These are phyloP conservation scores for Hemistola chrysoprasaria DNA, from an alignment of 2,888 invertebrate species.

Conservation along the genomic window DNA sequence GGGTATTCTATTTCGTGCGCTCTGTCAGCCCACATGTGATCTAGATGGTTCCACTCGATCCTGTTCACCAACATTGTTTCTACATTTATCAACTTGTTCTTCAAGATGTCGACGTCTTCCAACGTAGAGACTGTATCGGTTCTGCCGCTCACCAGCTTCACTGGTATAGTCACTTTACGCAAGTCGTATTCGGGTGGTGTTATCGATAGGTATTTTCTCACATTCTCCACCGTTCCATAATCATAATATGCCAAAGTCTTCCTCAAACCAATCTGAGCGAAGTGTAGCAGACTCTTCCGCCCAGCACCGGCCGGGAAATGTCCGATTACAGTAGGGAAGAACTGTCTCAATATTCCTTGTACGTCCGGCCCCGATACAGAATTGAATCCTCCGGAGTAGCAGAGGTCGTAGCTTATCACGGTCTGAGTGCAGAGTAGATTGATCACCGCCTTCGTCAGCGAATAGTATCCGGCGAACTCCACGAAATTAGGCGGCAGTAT, in stretches of 20 bases:
- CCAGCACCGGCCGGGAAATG: constrained; percentile 50
- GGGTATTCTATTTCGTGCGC: constrained; percentile 30
- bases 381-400: constrained; percentile 30
- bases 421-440: constrained; percentile 32
- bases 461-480: constrained; percentile 33
- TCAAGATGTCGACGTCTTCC: constrained; percentile 36
- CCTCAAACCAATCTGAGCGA: constrained; percentile 35
- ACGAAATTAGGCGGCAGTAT: constrained; percentile 17
- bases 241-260: constrained; percentile 45
- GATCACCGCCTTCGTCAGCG: constrained; percentile 24
- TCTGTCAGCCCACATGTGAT: constrained; percentile 43
- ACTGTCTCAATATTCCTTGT: constrained; percentile 38
- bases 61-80: constrained; percentile 26
- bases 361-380: constrained; percentile 31
- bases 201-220: constrained; percentile 33
- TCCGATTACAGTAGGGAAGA: constrained; percentile 29
- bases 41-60: constrained; percentile 41
- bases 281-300: constrained; percentile 45
- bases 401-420: constrained; percentile 33
- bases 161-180: constrained; percentile 38
- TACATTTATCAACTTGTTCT: constrained; percentile 39
- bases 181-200: constrained; percentile 47
- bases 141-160: constrained; percentile 38
- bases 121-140: constrained; percentile 44
- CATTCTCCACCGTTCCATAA: constrained; percentile 40